phyloP scores from a whole-genome alignment of 2,888 invertebrate genomes.

The Pterostichus madidus region DNA sequence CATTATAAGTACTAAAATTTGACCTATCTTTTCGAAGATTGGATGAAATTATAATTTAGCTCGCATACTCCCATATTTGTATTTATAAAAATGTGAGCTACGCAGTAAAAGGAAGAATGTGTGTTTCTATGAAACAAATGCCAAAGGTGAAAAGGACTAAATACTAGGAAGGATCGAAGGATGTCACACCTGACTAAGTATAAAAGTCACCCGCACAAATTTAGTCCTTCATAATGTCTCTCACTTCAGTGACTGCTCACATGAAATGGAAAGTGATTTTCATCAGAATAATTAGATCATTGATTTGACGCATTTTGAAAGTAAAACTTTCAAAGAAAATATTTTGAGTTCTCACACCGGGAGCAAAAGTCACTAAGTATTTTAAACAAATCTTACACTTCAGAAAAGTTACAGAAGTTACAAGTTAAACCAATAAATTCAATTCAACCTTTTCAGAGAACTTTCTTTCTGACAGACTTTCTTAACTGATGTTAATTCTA shows the following conservation, averaged over 20 bases:
- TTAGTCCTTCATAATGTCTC: conserved; percentile 32
- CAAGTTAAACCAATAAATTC: conserved; percentile 3
- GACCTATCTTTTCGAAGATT: too few species aligned
- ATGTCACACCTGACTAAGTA: not conserved
- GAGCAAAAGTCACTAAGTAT: conserved; percentile 40
- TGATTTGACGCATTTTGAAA: conserved; percentile 32
- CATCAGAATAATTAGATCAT: conserved; percentile 38
- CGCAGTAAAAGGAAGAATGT: not conserved
- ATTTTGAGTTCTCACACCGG: conserved; percentile 12
- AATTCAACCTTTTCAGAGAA: not conserved
- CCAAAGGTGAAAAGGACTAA: conserved; percentile 6
- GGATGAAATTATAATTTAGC: too few species aligned
- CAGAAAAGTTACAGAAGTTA: conserved; percentile 27
- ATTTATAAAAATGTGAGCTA: not conserved
- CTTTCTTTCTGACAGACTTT: not conserved
- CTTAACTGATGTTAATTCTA: too few species aligned
- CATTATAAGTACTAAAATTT: too few species aligned
- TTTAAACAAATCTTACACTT: conserved; percentile 15
- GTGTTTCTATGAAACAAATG: not conserved
- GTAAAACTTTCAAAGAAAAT: conserved; percentile 43
- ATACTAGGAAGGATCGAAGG: not conserved
- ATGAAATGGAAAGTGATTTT: conserved; percentile 56
- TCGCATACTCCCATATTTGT: too few species aligned
- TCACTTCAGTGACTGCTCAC: conserved; percentile 39
- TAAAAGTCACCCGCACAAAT: conserved; percentile 8